Conservation (phyloP, 2,888 invertebrate species). For the Rhyacophila evoluta region DNA sequence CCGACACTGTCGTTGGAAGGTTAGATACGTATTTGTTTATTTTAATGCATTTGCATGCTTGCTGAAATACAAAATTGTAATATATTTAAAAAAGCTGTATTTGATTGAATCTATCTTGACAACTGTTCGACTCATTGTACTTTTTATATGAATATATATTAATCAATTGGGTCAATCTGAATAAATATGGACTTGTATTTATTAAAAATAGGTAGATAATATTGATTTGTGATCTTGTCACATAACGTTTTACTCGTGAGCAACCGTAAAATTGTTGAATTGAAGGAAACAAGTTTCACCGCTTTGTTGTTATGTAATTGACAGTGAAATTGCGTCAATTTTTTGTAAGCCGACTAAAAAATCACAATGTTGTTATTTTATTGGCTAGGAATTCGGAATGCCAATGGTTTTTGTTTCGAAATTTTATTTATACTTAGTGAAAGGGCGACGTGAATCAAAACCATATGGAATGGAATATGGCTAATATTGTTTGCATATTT, state of each 20-base stretch:
- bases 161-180: no score
- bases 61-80: no score
- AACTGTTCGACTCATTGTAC: no score
- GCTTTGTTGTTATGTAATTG: neutral
- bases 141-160: no score
- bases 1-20: neutral
- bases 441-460: conserved; percentile 2
- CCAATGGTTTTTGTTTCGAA: conserved; percentile 13
- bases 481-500: no score
- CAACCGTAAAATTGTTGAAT: neutral
- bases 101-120: no score
- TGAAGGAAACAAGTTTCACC: conserved; percentile 22
- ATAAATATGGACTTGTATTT: no score
- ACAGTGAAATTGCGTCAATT: conserved; percentile 22
- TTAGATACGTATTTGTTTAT: neutral
- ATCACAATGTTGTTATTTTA: conserved; percentile 15
- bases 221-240: neutral
- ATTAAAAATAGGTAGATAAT: no score
- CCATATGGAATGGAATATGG: neutral
- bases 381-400: conserved; percentile 11
- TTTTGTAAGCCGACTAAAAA: conserved; percentile 6
- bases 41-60: neutral
- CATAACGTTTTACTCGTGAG: neutral
- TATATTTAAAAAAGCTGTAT: no score
- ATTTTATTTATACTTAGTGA: neutral